A percentile compares a stretch with the other conserved stretches of the same genome.
Conservation (phyloP, 2,113 vertebrate genomes). For the Junco hyemalis region DNA sequence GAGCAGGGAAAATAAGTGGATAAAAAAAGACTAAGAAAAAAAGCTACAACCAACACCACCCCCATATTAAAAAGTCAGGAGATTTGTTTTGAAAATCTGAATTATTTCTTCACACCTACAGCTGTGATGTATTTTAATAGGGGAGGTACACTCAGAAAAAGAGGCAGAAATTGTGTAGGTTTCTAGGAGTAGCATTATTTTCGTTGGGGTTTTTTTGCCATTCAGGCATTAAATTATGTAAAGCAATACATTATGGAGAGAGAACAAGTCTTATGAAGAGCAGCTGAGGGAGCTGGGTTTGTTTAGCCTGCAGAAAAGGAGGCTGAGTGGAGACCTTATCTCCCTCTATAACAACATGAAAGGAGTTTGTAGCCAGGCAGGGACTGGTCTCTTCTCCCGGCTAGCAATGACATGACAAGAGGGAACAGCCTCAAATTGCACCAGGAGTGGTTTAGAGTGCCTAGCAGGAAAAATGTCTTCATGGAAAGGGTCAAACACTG, state of each 20-base stretch:
- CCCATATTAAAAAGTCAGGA: not conserved
- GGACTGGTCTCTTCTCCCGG: not conserved
- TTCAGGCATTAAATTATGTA: not conserved
- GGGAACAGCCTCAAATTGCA: not conserved
- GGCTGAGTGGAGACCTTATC: not conserved
- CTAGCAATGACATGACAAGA: not conserved
- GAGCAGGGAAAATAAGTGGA: not conserved
- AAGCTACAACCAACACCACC: fast-evolving
- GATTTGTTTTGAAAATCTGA: not conserved
- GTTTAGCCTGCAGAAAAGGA: not conserved
- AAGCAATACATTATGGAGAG: not conserved
- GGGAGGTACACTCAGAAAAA: not conserved
- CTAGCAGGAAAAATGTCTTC: not conserved
- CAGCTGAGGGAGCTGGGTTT: not conserved
- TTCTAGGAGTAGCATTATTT: not conserved
- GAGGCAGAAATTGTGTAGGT: not conserved
- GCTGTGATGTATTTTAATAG: not conserved
- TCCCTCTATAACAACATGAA: not conserved
- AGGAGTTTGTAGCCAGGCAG: not conserved
- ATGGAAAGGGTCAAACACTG: too few species aligned
- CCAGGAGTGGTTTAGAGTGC: not conserved
- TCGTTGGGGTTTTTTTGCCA: fast-evolving
- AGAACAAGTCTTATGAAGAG: not conserved
- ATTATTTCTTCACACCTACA: not conserved
- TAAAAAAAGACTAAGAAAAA: not conserved